Percentiles rank a stretch among this genome's conserved stretches.
Conservation (phyloP, 1,140 invertebrate genomes). For the Copidosoma floridanum region DNA sequence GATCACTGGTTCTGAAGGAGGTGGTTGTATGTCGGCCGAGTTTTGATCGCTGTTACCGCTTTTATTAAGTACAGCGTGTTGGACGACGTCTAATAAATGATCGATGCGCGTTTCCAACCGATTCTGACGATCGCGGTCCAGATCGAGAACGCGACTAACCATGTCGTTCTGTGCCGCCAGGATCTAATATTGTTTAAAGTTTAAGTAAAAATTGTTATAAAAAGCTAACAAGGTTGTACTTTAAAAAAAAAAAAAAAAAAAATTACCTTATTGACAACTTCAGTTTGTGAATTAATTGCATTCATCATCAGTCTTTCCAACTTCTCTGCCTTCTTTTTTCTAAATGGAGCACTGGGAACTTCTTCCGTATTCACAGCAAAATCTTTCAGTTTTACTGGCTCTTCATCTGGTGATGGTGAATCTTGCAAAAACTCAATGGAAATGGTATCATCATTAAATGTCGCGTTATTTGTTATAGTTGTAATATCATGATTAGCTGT, state of each 20-base stretch:
- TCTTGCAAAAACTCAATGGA: constrained; percentile 50
- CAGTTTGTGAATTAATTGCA: constrained; percentile 53
- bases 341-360: constrained; percentile 44
- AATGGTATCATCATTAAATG: constrained; percentile 52
- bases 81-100: constrained; percentile 50
- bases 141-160: constrained; percentile 47
- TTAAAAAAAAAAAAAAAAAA: no score
- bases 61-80: constrained; percentile 44
- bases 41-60: constrained; percentile 33
- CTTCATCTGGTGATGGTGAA: constrained; percentile 45
- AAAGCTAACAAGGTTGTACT: background rate
- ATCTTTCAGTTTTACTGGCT: constrained; percentile 41
- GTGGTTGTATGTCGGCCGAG: constrained; percentile 10
- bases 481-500: constrained; percentile 40
- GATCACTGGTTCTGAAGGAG: constrained; percentile 36
- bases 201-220: background rate
- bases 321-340: constrained; percentile 53
- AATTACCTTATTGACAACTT: constrained; percentile 53
- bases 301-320: constrained; percentile 49
- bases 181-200: constrained; percentile 36
- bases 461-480: constrained; percentile 52
- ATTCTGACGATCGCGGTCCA: constrained; percentile 52
- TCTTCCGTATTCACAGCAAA: constrained; percentile 45
- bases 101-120: constrained; percentile 50
- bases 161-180: constrained; percentile 52